phyloP scores from a whole-genome alignment of 1,140 invertebrate genomes.

The Aphaenogaster rudis region DNA sequence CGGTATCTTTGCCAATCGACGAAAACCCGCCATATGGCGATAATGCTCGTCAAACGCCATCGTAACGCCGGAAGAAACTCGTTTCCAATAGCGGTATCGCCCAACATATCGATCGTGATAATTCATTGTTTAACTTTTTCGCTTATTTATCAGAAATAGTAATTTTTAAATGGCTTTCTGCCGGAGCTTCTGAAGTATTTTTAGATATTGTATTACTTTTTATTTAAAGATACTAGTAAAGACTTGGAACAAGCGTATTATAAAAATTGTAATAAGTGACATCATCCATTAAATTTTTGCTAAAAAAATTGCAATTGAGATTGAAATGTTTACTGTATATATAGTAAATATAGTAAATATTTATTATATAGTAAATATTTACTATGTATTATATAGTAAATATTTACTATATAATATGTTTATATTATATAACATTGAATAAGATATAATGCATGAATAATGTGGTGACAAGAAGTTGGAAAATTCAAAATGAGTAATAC shows the following conservation, averaged over 20 bases:
- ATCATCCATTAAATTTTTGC: background rate
- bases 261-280: background rate
- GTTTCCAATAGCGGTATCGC: background rate
- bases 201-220: background rate
- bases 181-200: background rate
- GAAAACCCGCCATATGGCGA: conserved; percentile 66
- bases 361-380: too few species aligned
- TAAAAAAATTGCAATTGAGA: background rate
- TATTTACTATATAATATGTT: too few species aligned
- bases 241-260: background rate
- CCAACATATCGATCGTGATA: background rate
- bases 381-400: too few species aligned
- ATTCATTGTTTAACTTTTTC: background rate
- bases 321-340: background rate
- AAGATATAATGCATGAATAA: background rate
- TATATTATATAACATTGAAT: background rate
- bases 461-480: background rate
- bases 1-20: conserved; percentile 75
- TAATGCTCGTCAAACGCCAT: conserved; percentile 40
- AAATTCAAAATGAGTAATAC: conserved; percentile 70
- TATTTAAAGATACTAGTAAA: background rate
- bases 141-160: background rate
- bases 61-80: conserved; percentile 19
- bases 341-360: too few species aligned
- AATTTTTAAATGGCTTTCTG: background rate